Evolutionary conservation across 2,113 vertebrate species (phyloP), one percentile per base, ranked within the genome.

Genomic region (Cacatua alba): DNA sequence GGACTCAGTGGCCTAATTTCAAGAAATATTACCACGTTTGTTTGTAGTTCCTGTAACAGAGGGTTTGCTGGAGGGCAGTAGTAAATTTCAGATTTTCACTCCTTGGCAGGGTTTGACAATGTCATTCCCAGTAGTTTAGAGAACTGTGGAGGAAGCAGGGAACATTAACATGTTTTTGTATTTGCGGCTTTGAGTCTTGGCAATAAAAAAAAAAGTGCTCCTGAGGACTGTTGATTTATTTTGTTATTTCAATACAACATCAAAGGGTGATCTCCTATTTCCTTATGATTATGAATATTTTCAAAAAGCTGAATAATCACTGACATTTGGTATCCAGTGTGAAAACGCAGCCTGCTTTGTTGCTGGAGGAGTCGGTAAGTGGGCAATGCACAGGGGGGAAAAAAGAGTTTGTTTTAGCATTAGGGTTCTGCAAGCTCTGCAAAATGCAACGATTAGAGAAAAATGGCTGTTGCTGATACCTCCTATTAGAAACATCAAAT

Each of bases 241-340:
- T 82, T 37, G 52, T 75, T 93, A 72, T 87, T 82, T 71, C 52
- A 43, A 14, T 43, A 43, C 33, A 48, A 37, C 63, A 62, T 85
- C 91, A 97, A 59, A 89, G 31, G 59, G 53, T 80, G 65, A 77
- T 96, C 95, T 93, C 18, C 43, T 84, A 8, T 39, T 91, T 92
- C 53, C 63, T 75, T 71, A 85, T 13, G 43, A 57, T 84, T 88
- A 53, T 39, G 82, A 86, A 35, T 72, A 39, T 72, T 87, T 78
- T 48, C 31, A 44, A 86, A 52, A 92, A 89, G 29, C 60, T 41
- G 78, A 82, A 75, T 78, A 72, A 69, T 35, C 53, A 35, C 17
- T 25, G 68, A 13, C 8, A 28, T 79, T 86, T 76, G 51, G 90
- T 37, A 77, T 31, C 60, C 68, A 65, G n/a, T 41, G 63, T 51